A percentile compares a stretch with the other conserved stretches of the same genome.
Conservation (phyloP, 2,113 vertebrate species). For the Bombycilla garrulus region DNA sequence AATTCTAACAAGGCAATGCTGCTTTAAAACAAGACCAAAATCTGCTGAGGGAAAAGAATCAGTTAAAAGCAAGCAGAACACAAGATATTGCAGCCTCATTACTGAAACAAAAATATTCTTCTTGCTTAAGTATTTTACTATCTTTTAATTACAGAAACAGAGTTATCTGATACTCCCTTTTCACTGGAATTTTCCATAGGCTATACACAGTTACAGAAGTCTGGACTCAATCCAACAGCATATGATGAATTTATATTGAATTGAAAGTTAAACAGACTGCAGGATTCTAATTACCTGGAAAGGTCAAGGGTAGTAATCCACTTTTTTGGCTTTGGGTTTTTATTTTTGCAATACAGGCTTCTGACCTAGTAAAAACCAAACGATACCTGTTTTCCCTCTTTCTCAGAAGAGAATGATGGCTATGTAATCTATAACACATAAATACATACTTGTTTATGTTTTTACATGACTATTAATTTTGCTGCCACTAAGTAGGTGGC, state of each 20-base stretch:
- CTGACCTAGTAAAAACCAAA: slow-evolving; percentile 7
- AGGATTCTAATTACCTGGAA: slow-evolving; percentile 15
- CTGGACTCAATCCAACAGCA: not conserved
- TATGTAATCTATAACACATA: not conserved
- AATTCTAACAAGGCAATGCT: not conserved
- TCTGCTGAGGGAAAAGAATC: not conserved
- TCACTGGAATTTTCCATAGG: not conserved
- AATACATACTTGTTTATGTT: slow-evolving; percentile 17
- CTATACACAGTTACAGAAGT: not conserved
- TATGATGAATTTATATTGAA: not conserved
- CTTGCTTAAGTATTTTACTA: not conserved
- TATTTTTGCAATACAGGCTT: not conserved
- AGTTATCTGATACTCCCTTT: not conserved
- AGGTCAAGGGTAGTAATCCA: not conserved
- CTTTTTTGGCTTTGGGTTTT: not conserved
- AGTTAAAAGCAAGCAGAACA: not conserved
- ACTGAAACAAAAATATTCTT: not conserved
- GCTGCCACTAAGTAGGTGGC: not conserved
- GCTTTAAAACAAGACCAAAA: not conserved
- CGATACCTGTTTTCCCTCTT: not conserved
- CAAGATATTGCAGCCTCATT: not conserved
- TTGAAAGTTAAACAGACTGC: slow-evolving; percentile 9
- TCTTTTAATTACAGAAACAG: slow-evolving; percentile 18
- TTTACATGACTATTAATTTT: slow-evolving; percentile 15
- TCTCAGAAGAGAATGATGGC: slow-evolving; percentile 33